Percentiles rank a stretch among this genome's conserved stretches.
phyloP scores from a whole-genome alignment of 2,888 invertebrate species.

The Bedellia somnulentella region DNA sequence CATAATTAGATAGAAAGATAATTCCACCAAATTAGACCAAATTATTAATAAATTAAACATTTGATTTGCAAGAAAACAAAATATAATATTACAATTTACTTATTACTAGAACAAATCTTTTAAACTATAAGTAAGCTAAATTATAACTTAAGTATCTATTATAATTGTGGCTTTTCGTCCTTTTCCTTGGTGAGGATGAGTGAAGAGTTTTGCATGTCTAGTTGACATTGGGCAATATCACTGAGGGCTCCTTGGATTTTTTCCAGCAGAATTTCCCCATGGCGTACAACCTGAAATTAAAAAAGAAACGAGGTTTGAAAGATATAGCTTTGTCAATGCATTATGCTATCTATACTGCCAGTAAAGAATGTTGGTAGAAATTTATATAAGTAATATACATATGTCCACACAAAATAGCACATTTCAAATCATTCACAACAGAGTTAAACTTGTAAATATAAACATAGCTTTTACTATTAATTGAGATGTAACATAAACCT shows the following conservation, averaged over 20 bases:
- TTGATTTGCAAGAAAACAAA: neutral
- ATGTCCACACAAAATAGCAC: too few relatives aligned
- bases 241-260: constrained; percentile 89
- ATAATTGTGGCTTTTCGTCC: constrained; percentile 42
- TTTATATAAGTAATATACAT: too few relatives aligned
- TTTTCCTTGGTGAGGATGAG: constrained; percentile 46
- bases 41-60: too few relatives aligned
- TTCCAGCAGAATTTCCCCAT: constrained; percentile 83
- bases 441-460: too few relatives aligned
- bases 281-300: constrained; percentile 67
- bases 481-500: too few relatives aligned
- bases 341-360: too few relatives aligned
- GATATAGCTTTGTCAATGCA: too few relatives aligned
- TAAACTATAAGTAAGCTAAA: neutral
- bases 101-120: neutral
- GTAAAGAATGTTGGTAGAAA: too few relatives aligned
- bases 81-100: neutral
- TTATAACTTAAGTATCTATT: constrained; percentile 9
- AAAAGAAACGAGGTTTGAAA: neutral
- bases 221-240: constrained; percentile 89
- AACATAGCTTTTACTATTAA: too few relatives aligned
- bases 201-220: constrained; percentile 80
- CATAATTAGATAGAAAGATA: too few relatives aligned
- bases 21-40: too few relatives aligned
- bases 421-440: too few relatives aligned